A percentile compares a stretch with the other conserved stretches of the same genome.
phyloP scores from a whole-genome alignment of 1,140 invertebrate genomes.

The Batillaria attramentaria region DNA sequence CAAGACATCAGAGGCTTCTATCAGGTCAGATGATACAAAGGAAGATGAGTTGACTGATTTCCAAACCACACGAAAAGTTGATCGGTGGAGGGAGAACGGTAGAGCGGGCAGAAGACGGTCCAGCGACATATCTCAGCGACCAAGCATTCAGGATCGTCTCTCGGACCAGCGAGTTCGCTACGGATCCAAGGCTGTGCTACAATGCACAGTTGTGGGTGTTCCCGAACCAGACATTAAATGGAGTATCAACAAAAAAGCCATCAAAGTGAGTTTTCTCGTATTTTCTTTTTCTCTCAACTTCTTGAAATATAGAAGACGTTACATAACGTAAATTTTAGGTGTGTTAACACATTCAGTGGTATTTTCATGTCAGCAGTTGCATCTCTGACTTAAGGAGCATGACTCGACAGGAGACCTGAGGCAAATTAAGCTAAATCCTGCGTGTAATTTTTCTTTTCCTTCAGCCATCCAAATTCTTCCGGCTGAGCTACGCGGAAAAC shows the following conservation, averaged over 20 bases:
- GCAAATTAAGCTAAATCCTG: not conserved
- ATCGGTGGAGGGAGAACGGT: slow-evolving; percentile 10
- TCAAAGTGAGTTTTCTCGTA: slow-evolving; percentile 52
- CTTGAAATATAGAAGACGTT: no score
- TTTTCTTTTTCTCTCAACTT: not conserved
- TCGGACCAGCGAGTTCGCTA: slow-evolving; percentile 70
- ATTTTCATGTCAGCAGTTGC: no score
- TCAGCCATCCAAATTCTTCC: slow-evolving; percentile 64
- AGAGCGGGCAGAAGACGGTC: not conserved
- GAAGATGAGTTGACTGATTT: no score
- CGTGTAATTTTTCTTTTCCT: not conserved
- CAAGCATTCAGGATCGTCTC: slow-evolving; percentile 46
- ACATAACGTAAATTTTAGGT: no score
- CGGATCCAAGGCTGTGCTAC: slow-evolving; percentile 70
- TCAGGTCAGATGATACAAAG: slow-evolving; percentile 3
- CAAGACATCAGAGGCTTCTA: not conserved
- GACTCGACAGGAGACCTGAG: not conserved
- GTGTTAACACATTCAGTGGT: no score
- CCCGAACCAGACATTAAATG: slow-evolving; percentile 63
- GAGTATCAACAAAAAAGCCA: slow-evolving; percentile 58
- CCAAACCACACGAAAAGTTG: no score
- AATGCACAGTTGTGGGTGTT: slow-evolving; percentile 57
- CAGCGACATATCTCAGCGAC: slow-evolving; percentile 30
- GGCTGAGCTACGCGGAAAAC: slow-evolving; percentile 53
- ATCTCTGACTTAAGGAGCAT: no score